Evolutionary conservation across 2,797 vertebrate genomes (phyloP), one percentile per base, ranked within the genome.

Genomic region (Chaenodraco wilsoni): DNA sequence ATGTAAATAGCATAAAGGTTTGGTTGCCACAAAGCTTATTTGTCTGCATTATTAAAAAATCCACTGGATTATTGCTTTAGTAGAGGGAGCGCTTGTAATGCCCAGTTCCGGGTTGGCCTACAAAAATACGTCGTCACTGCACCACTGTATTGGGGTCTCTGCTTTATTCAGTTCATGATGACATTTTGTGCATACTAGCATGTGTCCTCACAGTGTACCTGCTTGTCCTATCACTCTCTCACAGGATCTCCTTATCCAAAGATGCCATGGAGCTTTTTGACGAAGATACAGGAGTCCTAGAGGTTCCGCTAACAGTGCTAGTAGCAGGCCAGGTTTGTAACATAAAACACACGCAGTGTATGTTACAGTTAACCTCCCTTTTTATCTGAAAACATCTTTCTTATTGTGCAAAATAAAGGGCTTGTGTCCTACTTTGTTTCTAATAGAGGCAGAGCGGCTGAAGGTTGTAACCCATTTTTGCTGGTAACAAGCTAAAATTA

Each of bases 281-380:
- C 85, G 83, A 72, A 15, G 93, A 95, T 3, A 98, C 95, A 0
- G 79, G 94, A 48, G 93, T 99, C 55, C 90, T 99, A 85, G 96
- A 98, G 88, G 96, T 90, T 41, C 97, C 96, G 0, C 65, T 97
- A 91, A 86, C 80, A 0, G 92, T 98, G 65, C 87, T 92, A 60
- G 91, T 98, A 31, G 75, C 94, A 44, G 94, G 95, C 83, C 97
- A 98, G 96, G 98, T 98, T 72, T 84, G 94, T 84, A 27, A 3
- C 17, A 12, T 57, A 54, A 65, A 43, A 49, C 45, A 7, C 14
- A 3, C 21, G 9, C 23, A 62, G 44, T 54, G 2, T 31, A 3
- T 41, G 43, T 48, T 14, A 52, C 45, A 59, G 21, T 61, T 56
- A 68, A 45, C 16, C 9, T 61, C 17, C 16, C 31, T 69, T 27